Percentiles rank a stretch among this genome's conserved stretches.
These are phyloP conservation scores for Pachyuromys duprasi DNA, from an alignment of 2,797 vertebrate species.

Conservation along the genomic window DNA sequence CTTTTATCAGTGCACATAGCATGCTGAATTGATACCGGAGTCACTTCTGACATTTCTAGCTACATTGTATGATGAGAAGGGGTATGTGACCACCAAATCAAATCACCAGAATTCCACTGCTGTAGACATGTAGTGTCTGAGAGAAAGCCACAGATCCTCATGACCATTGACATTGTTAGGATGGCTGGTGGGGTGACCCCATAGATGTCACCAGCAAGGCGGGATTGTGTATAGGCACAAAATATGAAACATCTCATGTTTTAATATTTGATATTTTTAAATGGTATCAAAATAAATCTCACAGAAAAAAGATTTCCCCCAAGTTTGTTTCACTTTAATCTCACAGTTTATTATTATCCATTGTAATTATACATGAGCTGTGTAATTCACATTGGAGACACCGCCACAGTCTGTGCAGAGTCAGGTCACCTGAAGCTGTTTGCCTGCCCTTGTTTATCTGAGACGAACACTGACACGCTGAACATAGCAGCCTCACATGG, in stretches of 20 bases:
- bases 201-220: neutral
- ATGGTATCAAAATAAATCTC: neutral
- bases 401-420: neutral
- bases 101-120: neutral
- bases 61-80: neutral
- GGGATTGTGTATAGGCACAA: neutral
- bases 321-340: slow-evolving; percentile 21
- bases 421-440: neutral
- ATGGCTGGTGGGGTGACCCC: no score
- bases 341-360: slow-evolving; percentile 8
- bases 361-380: neutral
- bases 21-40: neutral
- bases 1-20: neutral
- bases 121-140: neutral
- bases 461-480: neutral
- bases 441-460: neutral
- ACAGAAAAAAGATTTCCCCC: neutral
- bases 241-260: neutral
- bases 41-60: neutral
- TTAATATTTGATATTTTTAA: slow-evolving; percentile 3
- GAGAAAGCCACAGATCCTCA: neutral
- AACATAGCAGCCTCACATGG: neutral
- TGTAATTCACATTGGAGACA: neutral
- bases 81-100: neutral
- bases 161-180: no score